phyloP scores from a whole-genome alignment of 2,797 vertebrate species.

The Typhlichthys subterraneus region DNA sequence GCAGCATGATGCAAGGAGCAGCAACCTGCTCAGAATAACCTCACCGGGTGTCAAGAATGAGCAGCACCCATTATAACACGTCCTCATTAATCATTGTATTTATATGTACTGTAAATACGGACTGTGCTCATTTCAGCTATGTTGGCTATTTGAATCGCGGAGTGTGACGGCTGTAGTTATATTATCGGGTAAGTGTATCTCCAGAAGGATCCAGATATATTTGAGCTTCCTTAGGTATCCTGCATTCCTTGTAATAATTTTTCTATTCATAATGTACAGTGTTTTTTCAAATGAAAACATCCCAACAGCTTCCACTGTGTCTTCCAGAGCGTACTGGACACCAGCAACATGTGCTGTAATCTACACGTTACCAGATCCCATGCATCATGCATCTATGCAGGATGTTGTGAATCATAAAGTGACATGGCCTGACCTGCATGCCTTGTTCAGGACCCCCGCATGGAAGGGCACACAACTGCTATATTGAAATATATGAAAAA shows the following conservation, averaged over 20 bases:
- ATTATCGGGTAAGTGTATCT: conserved; percentile 21
- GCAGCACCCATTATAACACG: conserved; percentile 55
- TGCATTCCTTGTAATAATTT: conserved; percentile 1
- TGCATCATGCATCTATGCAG: conserved; percentile 25
- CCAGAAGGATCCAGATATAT: conserved; percentile 13
- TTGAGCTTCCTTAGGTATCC: conserved; percentile 1
- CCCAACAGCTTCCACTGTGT: conserved; percentile 29
- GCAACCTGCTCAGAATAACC: conserved; percentile 77
- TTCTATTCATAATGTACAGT: conserved; percentile 7
- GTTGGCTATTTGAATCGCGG: conserved; percentile 42
- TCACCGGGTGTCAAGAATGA: conserved; percentile 62
- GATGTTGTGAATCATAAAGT: conserved; percentile 48
- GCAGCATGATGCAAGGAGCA: conserved; percentile 73
- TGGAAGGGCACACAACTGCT: conserved; percentile 9
- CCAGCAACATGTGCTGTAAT: conserved; percentile 47
- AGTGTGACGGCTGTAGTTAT: conserved; percentile 12
- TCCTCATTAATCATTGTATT: conserved; percentile 69
- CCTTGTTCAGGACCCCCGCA: conserved; percentile 24
- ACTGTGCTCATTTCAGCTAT: conserved; percentile 44
- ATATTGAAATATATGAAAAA: too few species aligned
- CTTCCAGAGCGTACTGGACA: conserved; percentile 38
- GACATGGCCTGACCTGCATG: conserved; percentile 10
- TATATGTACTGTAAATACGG: conserved; percentile 57
- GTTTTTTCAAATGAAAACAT: conserved; percentile 32
- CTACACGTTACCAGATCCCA: conserved; percentile 29